phyloP scores from a whole-genome alignment of 2,113 vertebrate genomes.

The Sardina pilchardus region DNA sequence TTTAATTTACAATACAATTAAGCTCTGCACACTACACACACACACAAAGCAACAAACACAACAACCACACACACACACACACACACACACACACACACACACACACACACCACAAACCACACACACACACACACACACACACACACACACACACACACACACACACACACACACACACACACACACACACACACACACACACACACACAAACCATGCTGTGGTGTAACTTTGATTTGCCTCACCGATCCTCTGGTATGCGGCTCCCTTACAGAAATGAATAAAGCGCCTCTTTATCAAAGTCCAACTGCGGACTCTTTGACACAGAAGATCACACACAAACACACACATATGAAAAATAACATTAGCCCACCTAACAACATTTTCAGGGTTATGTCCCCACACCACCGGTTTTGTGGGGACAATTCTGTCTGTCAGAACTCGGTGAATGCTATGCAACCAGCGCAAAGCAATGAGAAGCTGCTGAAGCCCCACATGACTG shows the following conservation, averaged over 20 bases:
- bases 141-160: constrained; percentile 34
- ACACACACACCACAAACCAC: constrained; percentile 7
- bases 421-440: neutral
- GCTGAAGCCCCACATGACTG: neutral
- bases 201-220: constrained; percentile 44
- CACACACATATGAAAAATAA: neutral
- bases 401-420: neutral
- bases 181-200: constrained; percentile 9
- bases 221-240: too few relatives aligned
- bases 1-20: too few relatives aligned
- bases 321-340: neutral
- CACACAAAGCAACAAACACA: too few relatives aligned
- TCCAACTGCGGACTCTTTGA: constrained; percentile 35
- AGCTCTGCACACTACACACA: too few relatives aligned
- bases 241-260: too few relatives aligned
- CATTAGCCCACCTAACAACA: neutral
- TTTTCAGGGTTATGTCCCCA: neutral
- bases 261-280: too few relatives aligned
- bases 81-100: constrained; percentile 30
- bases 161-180: constrained; percentile 27
- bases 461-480: neutral
- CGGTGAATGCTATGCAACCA: neutral
- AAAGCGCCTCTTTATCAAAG: too few relatives aligned
- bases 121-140: constrained; percentile 26
- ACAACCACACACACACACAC: neutral